Conservation (phyloP, 2,888 invertebrate species). For the Nymphalis polychloros region DNA sequence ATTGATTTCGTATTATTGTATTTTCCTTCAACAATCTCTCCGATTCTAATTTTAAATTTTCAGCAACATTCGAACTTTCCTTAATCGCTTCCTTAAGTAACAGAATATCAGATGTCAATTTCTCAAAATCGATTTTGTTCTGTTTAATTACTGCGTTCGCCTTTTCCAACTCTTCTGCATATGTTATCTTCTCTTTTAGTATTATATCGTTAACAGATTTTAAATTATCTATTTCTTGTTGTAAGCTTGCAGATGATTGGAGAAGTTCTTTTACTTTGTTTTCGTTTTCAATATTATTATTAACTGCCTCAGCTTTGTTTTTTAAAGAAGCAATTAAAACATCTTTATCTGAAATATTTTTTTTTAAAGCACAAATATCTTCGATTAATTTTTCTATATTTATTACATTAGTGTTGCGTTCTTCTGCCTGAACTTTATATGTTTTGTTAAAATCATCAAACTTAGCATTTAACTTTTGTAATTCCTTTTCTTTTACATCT, state of each 20-base stretch:
- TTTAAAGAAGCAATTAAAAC: slow-evolving; percentile 45
- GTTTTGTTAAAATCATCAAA: slow-evolving; percentile 50
- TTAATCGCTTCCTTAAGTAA: slow-evolving; percentile 61
- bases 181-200: slow-evolving; percentile 57
- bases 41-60: slow-evolving; percentile 60
- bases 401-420: slow-evolving; percentile 50
- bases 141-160: slow-evolving; percentile 58
- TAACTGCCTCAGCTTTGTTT: slow-evolving; percentile 36
- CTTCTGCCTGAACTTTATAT: slow-evolving; percentile 52
- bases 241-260: slow-evolving; percentile 45
- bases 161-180: slow-evolving; percentile 58
- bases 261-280: slow-evolving; percentile 47
- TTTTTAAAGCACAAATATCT: slow-evolving; percentile 55
- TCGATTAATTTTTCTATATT: slow-evolving; percentile 50
- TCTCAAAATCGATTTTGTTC: slow-evolving; percentile 61
- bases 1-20: slow-evolving; percentile 52
- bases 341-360: slow-evolving; percentile 50
- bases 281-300: slow-evolving; percentile 42
- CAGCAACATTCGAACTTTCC: slow-evolving; percentile 56
- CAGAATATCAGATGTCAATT: slow-evolving; percentile 62
- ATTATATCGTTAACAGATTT: slow-evolving; percentile 58
- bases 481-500: slow-evolving; percentile 51
- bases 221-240: slow-evolving; percentile 52
- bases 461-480: slow-evolving; percentile 45
- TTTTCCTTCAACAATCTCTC: slow-evolving; percentile 61